phyloP scores from a whole-genome alignment of 2,888 invertebrate genomes.

The Clitarchus hookeri region DNA sequence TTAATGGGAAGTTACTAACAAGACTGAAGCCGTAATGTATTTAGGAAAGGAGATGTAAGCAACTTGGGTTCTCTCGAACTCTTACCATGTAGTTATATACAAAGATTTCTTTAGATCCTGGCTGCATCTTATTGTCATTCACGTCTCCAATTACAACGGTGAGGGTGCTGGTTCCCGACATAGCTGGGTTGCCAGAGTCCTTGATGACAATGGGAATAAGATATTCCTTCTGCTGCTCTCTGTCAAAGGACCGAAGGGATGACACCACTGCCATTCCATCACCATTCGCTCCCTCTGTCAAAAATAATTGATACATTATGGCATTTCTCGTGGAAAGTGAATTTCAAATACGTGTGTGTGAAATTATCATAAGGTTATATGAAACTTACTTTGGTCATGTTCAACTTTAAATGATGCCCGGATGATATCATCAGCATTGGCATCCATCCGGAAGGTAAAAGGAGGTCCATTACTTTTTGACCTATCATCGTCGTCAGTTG shows the following conservation, averaged over 20 bases:
- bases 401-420: constrained; percentile 94
- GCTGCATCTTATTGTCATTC: constrained; percentile 98
- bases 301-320: background rate
- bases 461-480: constrained; percentile 95
- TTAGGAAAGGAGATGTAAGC: constrained; percentile 19
- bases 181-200: constrained; percentile 94
- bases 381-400: constrained; percentile 86
- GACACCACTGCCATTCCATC: constrained; percentile 98
- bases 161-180: constrained; percentile 94
- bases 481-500: constrained; percentile 92
- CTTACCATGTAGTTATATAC: constrained; percentile 88
- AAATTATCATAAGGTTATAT: background rate
- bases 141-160: constrained; percentile 97
- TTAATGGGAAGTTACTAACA: too few relatives aligned
- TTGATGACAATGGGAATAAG: constrained; percentile 96
- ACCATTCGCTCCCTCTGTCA: constrained; percentile 89
- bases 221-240: constrained; percentile 95
- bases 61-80: background rate
- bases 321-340: background rate
- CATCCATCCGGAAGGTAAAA: constrained; percentile 92
- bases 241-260: constrained; percentile 88
- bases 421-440: constrained; percentile 91
- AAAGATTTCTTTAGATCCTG: constrained; percentile 93
- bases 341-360: background rate
- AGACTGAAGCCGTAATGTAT: background rate